A percentile compares a stretch with the other conserved stretches of the same genome.
Conservation (phyloP, 2,797 vertebrate species). For the Ambastaia sidthimunki region DNA sequence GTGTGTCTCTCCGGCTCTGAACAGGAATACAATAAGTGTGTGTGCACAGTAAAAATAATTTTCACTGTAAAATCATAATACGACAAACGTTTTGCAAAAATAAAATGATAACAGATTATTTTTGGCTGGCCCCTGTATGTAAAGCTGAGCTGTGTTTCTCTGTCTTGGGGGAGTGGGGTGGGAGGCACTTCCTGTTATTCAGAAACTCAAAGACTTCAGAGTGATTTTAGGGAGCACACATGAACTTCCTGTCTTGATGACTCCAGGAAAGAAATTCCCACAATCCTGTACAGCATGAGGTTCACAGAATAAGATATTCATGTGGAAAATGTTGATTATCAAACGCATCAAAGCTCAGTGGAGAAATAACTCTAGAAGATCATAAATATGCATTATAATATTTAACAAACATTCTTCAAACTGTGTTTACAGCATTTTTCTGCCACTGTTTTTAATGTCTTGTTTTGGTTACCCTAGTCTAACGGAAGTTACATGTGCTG, state of each 20-base stretch:
- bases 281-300: not conserved
- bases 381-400: not conserved
- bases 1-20: not conserved
- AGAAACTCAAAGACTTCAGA: not conserved
- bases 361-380: not conserved
- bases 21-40: not conserved
- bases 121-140: not conserved
- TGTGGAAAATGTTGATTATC: not conserved
- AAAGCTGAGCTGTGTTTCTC: not conserved
- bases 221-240: constrained; percentile 4
- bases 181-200: constrained; percentile 39
- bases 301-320: not conserved
- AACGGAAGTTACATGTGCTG: not conserved
- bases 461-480: not conserved
- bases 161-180: not conserved
- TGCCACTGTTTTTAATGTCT: not conserved
- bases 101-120: not conserved
- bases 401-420: not conserved
- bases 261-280: constrained; percentile 6
- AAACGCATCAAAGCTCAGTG: not conserved
- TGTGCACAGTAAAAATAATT: no score
- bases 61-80: no score
- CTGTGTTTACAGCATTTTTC: not conserved
- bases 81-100: not conserved
- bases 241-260: constrained; percentile 23